A percentile compares a stretch with the other conserved stretches of the same genome.
These are phyloP conservation scores for Theristicus caerulescens DNA, from an alignment of 2,113 vertebrate species.

Conservation along the genomic window DNA sequence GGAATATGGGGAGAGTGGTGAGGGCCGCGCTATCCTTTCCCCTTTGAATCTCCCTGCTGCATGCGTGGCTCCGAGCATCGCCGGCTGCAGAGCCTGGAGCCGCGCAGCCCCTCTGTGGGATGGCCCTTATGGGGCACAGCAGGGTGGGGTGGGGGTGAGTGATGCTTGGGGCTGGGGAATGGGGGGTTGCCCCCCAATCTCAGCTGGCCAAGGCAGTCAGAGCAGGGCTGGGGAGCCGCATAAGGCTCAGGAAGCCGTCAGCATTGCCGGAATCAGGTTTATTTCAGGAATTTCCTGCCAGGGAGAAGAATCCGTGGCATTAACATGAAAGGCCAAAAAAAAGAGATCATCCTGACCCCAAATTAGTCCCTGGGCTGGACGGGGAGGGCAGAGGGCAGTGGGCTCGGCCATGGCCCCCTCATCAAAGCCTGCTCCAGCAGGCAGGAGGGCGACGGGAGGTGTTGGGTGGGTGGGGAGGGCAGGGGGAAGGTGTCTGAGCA, in stretches of 20 bases:
- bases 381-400: neutral
- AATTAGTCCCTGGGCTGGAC: neutral
- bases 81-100: neutral
- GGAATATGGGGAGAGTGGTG: rapidly evolving
- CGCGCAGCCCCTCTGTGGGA: rapidly evolving
- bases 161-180: neutral
- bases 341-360: neutral
- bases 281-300: slow-evolving; percentile 54
- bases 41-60: neutral
- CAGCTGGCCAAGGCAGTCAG: rapidly evolving
- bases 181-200: rapidly evolving
- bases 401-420: rapidly evolving
- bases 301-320: slow-evolving; percentile 26
- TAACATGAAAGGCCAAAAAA: neutral
- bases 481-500: neutral
- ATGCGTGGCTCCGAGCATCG: rapidly evolving
- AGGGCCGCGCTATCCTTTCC: neutral
- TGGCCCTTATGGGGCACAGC: rapidly evolving
- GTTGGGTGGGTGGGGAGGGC: neutral
- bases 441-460: neutral
- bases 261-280: neutral
- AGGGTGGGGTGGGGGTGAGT: rapidly evolving
- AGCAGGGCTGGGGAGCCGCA: neutral
- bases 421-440: too few species aligned
- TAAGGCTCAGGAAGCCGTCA: neutral